A percentile compares a stretch with the other conserved stretches of the same genome.
Conservation (phyloP, 2,888 invertebrate species). For the Sinopyrophorus schimmeli region DNA sequence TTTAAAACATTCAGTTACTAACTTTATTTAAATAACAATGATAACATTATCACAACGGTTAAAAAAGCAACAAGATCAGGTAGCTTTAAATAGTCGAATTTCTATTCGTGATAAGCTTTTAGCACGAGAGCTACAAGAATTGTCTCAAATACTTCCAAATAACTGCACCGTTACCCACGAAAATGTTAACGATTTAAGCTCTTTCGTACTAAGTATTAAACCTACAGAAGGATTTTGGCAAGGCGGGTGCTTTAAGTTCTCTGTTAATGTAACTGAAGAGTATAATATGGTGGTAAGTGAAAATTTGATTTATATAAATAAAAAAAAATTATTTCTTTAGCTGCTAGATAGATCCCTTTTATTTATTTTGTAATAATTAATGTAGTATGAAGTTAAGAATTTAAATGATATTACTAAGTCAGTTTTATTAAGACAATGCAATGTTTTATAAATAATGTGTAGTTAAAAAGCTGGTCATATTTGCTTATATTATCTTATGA, state of each 20-base stretch:
- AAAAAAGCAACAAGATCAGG: constrained; percentile 64
- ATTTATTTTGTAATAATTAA: no score
- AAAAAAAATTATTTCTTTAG: no score
- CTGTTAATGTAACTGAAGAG: constrained; percentile 85
- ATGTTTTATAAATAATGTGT: no score
- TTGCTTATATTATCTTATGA: constrained; percentile 16
- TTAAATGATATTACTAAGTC: no score
- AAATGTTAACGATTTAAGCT: constrained; percentile 80
- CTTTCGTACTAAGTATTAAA: constrained; percentile 75
- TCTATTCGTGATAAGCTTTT: constrained; percentile 79
- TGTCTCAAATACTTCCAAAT: constrained; percentile 81
- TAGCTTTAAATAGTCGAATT: constrained; percentile 60
- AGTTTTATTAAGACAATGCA: no score
- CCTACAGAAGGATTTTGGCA: constrained; percentile 89
- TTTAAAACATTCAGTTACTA: no score
- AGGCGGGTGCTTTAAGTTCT: constrained; percentile 85
- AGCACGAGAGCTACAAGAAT: constrained; percentile 82
- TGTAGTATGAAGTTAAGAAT: no score
- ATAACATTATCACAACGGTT: constrained; percentile 74
- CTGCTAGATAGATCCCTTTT: no score
- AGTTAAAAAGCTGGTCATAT: neutral
- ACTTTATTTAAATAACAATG: constrained; percentile 62
- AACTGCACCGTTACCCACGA: constrained; percentile 81
- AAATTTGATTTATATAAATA: no score
- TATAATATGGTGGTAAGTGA: constrained; percentile 94